Conservation (phyloP, 64 coral and sea anemone species). For the Anthopleura sola region DNA sequence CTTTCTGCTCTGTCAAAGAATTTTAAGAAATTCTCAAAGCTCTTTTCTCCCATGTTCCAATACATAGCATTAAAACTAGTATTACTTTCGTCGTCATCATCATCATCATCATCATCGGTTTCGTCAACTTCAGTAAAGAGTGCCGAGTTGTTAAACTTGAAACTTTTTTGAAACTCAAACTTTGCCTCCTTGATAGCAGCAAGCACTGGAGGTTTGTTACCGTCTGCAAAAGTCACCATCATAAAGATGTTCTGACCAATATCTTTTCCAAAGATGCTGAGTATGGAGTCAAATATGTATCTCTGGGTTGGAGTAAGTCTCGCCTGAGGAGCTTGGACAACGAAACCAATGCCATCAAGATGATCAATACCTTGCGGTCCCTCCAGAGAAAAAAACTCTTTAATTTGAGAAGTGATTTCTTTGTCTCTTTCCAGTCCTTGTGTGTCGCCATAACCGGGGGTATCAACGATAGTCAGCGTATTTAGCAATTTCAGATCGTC, state of each 20-base stretch:
- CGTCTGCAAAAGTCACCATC: slow-evolving; percentile 56
- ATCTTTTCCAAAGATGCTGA: slow-evolving; percentile 41
- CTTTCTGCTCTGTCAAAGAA: not conserved
- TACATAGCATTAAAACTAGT: slow-evolving; percentile 23
- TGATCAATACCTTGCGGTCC: slow-evolving; percentile 16
- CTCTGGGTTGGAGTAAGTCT: slow-evolving; percentile 20
- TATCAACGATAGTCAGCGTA: slow-evolving; percentile 27
- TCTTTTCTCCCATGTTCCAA: slow-evolving; percentile 26
- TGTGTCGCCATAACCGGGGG: slow-evolving; percentile 30
- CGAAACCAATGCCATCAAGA: slow-evolving; percentile 40
- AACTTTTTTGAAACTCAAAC: slow-evolving; percentile 1
- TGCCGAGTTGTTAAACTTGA: slow-evolving; percentile 48
- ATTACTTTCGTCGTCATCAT: too few relatives aligned
- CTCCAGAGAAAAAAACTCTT: slow-evolving; percentile 27
- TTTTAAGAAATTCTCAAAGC: slow-evolving; percentile 11
- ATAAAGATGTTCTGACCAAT: slow-evolving; percentile 36
- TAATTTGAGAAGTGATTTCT: slow-evolving; percentile 24
- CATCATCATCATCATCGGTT: not conserved
- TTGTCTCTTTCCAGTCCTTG: slow-evolving; percentile 23
- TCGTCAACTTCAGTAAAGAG: slow-evolving; percentile 1
- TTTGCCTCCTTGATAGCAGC: slow-evolving; percentile 25
- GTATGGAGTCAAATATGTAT: slow-evolving; percentile 52
- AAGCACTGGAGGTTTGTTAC: slow-evolving; percentile 25
- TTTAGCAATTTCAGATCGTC: not conserved
- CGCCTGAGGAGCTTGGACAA: slow-evolving; percentile 11